These are phyloP conservation scores for Acrocyrtus sp. DNA, from an alignment of 2,888 invertebrate species.

Conservation along the genomic window DNA sequence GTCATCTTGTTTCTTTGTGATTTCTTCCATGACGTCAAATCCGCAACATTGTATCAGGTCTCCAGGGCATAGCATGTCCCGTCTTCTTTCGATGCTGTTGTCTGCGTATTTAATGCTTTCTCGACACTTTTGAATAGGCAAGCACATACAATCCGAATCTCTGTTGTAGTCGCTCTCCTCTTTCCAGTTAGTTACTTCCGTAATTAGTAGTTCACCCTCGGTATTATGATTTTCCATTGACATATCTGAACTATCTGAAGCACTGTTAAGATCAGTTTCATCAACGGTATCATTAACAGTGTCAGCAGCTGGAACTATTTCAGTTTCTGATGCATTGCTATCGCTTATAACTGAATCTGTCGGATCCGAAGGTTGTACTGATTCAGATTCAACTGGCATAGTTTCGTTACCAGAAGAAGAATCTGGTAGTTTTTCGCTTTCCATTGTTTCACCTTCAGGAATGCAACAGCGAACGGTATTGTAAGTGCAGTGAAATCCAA, in stretches of 20 bases:
- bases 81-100: conserved; percentile 30
- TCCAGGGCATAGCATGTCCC: conserved; percentile 53
- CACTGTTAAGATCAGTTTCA: neutral
- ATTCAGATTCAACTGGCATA: neutral
- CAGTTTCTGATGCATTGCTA: neutral
- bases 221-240: too few species aligned
- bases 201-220: conserved; percentile 28
- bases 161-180: conserved; percentile 14
- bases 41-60: conserved; percentile 59
- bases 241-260: neutral
- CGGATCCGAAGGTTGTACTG: too few species aligned
- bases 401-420: too few species aligned
- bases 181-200: conserved; percentile 25
- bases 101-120: neutral
- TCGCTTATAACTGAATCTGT: neutral
- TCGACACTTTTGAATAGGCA: conserved; percentile 37
- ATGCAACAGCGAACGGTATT: conserved; percentile 59
- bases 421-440: too few species aligned
- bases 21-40: conserved; percentile 21
- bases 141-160: conserved; percentile 41
- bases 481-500: conserved; percentile 59
- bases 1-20: conserved; percentile 25
- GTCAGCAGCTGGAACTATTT: neutral
- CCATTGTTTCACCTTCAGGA: conserved; percentile 33
- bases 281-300: neutral